Evolutionary conservation across 2,113 vertebrate species (phyloP).

Genomic region (Chlamydotis undulata): DNA sequence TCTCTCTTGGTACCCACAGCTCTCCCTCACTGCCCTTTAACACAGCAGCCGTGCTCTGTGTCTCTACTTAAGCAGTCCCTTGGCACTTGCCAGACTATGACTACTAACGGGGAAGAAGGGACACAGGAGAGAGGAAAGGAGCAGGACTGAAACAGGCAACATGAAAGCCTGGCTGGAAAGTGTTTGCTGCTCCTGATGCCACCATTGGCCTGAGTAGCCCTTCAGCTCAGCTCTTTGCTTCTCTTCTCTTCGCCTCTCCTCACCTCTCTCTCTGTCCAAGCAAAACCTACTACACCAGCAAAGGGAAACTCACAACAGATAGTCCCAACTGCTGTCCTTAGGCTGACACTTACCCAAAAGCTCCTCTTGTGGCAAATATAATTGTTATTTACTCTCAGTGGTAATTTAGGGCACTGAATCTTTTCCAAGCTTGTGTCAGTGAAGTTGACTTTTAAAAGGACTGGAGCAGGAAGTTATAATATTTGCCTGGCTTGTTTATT

Average conservation of each 20-base stretch:
- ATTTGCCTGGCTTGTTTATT: slow-evolving; percentile 24
- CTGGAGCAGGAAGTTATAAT: slow-evolving; percentile 30
- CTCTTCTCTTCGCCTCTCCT: neutral
- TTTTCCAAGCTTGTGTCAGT: slow-evolving; percentile 44
- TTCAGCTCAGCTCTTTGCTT: neutral
- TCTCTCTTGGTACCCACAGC: neutral
- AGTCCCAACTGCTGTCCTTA: slow-evolving; percentile 35
- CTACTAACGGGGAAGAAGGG: neutral
- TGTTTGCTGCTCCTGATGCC: neutral
- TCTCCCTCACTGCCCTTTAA: neutral
- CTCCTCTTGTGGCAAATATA: slow-evolving; percentile 10
- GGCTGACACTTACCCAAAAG: slow-evolving; percentile 31
- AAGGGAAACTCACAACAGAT: neutral
- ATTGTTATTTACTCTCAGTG: slow-evolving; percentile 51
- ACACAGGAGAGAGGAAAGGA: neutral
- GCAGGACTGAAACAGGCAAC: neutral
- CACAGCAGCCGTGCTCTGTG: neutral
- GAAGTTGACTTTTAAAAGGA: neutral
- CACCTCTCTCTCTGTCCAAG: neutral
- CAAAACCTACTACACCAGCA: neutral
- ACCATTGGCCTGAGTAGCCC: neutral
- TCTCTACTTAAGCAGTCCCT: neutral
- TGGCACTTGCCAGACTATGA: neutral
- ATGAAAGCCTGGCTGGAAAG: neutral
- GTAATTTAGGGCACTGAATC: slow-evolving; percentile 34